These are phyloP conservation scores for Cactoblastis cactorum DNA, from an alignment of 2,888 invertebrate species.

Conservation along the genomic window DNA sequence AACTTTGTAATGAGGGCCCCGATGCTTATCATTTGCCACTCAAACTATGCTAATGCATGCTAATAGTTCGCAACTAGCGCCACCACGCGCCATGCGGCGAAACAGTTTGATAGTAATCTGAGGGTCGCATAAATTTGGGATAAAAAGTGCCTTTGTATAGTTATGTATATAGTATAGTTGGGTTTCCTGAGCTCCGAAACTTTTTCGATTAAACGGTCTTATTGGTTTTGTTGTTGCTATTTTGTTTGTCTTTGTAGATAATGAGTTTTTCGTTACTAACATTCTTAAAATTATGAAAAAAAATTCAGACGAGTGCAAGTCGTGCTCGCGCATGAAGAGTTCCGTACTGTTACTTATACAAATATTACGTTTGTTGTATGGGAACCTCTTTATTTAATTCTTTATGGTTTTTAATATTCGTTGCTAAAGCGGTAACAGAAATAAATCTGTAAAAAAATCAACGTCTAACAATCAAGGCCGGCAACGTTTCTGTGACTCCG, in stretches of 20 bases:
- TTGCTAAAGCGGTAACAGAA: no score
- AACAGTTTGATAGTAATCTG: not conserved
- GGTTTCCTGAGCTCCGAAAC: not conserved
- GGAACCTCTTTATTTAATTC: no score
- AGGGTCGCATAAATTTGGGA: conserved; percentile 1
- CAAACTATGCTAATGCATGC: conserved; percentile 8
- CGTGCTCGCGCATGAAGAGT: no score
- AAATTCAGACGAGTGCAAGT: no score
- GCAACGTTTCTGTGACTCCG: no score
- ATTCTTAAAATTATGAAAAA: not conserved
- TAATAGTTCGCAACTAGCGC: conserved; percentile 3
- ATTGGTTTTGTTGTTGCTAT: not conserved
- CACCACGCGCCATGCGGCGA: not conserved
- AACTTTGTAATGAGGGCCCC: conserved; percentile 1
- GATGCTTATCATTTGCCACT: not conserved
- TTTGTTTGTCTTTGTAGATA: not conserved
- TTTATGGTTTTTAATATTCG: no score
- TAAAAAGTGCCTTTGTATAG: not conserved
- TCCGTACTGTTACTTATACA: no score
- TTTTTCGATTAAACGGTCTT: not conserved
- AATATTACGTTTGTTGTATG: no score
- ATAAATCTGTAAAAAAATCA: no score
- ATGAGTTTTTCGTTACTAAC: not conserved
- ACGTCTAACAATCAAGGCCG: no score
- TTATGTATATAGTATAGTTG: not conserved